These are phyloP conservation scores for Ariopsis seemanni DNA, from an alignment of 2,113 vertebrate species.

Conservation along the genomic window DNA sequence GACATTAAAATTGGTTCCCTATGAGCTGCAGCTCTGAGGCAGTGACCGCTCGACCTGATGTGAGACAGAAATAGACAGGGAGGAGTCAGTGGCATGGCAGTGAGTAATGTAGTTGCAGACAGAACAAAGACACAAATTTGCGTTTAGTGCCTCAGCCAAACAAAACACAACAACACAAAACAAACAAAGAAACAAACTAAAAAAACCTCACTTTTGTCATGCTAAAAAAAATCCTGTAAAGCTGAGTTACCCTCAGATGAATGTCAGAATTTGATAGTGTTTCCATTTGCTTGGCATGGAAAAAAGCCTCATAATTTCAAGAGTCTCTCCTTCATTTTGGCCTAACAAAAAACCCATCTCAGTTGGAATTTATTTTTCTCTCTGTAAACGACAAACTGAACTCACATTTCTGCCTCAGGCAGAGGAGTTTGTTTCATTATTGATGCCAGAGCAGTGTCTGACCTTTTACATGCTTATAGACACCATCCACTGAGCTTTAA, in stretches of 20 bases:
- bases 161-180: neutral
- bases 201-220: neutral
- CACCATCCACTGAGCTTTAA: conserved; percentile 48
- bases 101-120: conserved; percentile 22
- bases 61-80: conserved; percentile 37
- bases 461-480: conserved; percentile 51
- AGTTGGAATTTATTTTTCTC: conserved; percentile 53
- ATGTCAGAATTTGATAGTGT: conserved; percentile 14
- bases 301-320: conserved; percentile 15
- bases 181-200: neutral
- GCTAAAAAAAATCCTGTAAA: neutral
- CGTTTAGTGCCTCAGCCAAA: conserved; percentile 14
- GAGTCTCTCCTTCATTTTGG: conserved; percentile 21
- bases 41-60: conserved; percentile 9
- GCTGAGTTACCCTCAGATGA: neutral
- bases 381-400: conserved; percentile 50
- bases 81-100: conserved; percentile 25
- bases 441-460: conserved; percentile 50
- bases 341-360: conserved; percentile 25
- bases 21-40: conserved; percentile 1
- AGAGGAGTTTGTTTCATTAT: conserved; percentile 53
- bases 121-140: conserved; percentile 33
- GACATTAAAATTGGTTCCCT: conserved; percentile 18
- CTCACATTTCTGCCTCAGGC: conserved; percentile 41
- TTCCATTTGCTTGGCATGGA: neutral